phyloP scores from a whole-genome alignment of 2,797 vertebrate genomes.

The Sebastes variabilis region DNA sequence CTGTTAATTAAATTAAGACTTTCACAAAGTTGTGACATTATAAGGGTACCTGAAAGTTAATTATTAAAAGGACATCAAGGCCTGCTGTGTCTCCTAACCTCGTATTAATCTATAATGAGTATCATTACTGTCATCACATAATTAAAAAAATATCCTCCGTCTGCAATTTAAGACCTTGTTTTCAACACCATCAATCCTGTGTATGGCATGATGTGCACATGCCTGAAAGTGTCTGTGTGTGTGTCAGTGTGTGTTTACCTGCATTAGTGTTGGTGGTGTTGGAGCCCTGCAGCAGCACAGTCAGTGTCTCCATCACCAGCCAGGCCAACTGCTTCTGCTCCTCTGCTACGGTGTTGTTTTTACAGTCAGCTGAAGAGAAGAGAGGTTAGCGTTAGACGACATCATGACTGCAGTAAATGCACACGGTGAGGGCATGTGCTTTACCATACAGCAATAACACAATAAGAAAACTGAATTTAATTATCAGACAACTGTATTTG shows the following conservation, averaged over 20 bases:
- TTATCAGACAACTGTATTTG: neutral
- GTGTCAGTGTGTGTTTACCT: conserved; percentile 50
- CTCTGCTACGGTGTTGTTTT: conserved; percentile 88
- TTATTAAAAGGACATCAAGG: neutral
- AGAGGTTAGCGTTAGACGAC: neutral
- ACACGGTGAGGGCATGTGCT: neutral
- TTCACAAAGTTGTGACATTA: neutral
- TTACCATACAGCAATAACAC: neutral
- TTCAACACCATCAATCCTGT: neutral
- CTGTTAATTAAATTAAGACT: neutral
- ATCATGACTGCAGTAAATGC: neutral
- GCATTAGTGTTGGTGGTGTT: conserved; percentile 90
- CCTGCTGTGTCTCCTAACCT: neutral
- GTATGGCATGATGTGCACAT: neutral
- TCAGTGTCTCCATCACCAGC: conserved; percentile 97
- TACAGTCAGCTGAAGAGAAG: conserved; percentile 85
- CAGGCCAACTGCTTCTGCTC: conserved; percentile 97
- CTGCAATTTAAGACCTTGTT: neutral
- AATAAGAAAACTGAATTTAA: neutral
- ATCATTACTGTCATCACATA: neutral
- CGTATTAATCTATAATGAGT: neutral
- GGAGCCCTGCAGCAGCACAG: conserved; percentile 94
- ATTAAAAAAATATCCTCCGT: neutral
- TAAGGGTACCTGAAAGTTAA: neutral
- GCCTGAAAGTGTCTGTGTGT: neutral